A percentile compares a stretch with the other conserved stretches of the same genome.
Conservation (phyloP, 1,140 invertebrate species). For the Maniola jurtina region DNA sequence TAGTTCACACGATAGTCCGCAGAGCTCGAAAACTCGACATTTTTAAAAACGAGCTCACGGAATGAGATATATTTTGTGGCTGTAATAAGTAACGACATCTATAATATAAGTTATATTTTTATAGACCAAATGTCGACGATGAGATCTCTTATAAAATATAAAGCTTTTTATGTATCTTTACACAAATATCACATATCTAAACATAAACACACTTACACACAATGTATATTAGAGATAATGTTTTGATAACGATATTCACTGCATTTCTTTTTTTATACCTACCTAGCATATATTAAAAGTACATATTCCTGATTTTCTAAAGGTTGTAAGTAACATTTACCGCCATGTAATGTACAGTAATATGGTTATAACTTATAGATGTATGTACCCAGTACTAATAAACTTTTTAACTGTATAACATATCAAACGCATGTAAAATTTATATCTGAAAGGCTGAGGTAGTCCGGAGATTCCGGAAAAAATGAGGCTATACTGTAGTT, state of each 20-base stretch:
- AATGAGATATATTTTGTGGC: conserved; percentile 52
- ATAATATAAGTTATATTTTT: conserved; percentile 70
- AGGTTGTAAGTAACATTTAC: conserved; percentile 67
- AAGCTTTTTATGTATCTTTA: conserved; percentile 69
- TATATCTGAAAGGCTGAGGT: conserved; percentile 62
- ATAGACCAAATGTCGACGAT: conserved; percentile 55
- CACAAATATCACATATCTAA: conserved; percentile 76
- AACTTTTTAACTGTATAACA: conserved; percentile 70
- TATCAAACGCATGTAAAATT: conserved; percentile 69
- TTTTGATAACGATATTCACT: conserved; percentile 76
- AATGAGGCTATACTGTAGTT: conserved; percentile 41
- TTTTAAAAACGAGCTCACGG: conserved; percentile 19
- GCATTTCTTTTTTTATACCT: conserved; percentile 64
- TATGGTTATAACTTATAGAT: conserved; percentile 55
- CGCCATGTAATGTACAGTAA: conserved; percentile 70
- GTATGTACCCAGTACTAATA: conserved; percentile 69
- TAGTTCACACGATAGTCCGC: neutral
- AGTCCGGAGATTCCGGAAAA: conserved; percentile 51
- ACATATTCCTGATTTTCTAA: conserved; percentile 51
- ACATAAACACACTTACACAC: conserved; percentile 64
- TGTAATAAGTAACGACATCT: conserved; percentile 42
- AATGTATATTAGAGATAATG: conserved; percentile 68
- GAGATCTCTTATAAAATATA: conserved; percentile 50
- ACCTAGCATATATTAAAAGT: conserved; percentile 63
- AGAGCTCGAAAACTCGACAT: conserved; percentile 16